These are phyloP conservation scores for Dendropsophus ebraccatus DNA, from an alignment of 2,113 vertebrate genomes.

Conservation along the genomic window DNA sequence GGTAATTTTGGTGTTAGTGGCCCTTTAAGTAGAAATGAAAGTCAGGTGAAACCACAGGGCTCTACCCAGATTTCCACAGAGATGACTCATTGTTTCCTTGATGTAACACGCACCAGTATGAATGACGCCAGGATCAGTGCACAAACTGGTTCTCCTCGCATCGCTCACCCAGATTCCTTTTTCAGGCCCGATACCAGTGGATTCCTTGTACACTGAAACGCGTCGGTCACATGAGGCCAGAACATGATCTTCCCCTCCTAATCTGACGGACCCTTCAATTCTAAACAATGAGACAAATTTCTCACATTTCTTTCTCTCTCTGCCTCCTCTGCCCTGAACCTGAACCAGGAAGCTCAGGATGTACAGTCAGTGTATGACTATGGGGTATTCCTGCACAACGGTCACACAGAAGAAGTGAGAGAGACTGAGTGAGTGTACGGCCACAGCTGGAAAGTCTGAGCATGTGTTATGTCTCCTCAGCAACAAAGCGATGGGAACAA, in stretches of 20 bases:
- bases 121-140: background rate
- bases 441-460: background rate
- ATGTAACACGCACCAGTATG: slow-evolving; percentile 1
- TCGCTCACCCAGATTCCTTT: background rate
- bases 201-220: background rate
- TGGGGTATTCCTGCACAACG: background rate
- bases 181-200: background rate
- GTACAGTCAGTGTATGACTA: background rate
- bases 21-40: background rate
- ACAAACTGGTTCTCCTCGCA: slow-evolving; percentile 43
- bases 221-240: background rate
- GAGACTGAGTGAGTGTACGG: background rate
- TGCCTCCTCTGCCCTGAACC: background rate
- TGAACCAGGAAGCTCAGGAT: background rate
- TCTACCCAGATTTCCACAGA: slow-evolving; percentile 47
- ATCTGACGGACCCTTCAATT: background rate
- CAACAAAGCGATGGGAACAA: background rate
- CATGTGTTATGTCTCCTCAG: background rate
- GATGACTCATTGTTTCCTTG: slow-evolving; percentile 46
- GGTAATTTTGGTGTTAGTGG: background rate
- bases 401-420: background rate
- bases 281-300: background rate
- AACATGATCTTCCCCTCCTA: background rate
- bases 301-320: too few species aligned
- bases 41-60: background rate